A percentile compares a stretch with the other conserved stretches of the same genome.
phyloP scores from a whole-genome alignment of 2,113 vertebrate genomes.

The Catagonus wagneri region DNA sequence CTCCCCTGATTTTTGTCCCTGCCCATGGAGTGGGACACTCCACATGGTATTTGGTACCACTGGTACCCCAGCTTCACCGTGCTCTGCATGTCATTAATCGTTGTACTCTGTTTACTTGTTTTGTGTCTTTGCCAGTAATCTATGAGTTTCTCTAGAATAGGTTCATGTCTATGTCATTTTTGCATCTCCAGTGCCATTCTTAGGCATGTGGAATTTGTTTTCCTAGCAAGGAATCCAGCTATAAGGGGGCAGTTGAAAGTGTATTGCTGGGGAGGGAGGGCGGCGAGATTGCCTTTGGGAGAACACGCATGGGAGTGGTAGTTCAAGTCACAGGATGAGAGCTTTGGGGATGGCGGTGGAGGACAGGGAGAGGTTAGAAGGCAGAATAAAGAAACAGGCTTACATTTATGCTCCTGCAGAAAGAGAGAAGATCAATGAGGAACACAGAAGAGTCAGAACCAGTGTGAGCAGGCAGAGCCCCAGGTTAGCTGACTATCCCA shows the following conservation, averaged over 20 bases:
- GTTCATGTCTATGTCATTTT: not conserved
- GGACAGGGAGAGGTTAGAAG: not conserved
- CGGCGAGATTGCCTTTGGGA: not conserved
- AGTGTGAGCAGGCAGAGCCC: not conserved
- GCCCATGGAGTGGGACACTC: too few species aligned
- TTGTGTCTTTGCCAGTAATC: not conserved
- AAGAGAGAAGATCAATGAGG: not conserved
- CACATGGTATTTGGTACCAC: rapidly evolving
- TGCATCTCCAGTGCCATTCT: not conserved
- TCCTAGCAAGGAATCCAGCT: not conserved
- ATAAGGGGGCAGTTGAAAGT: not conserved
- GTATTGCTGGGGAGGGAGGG: not conserved
- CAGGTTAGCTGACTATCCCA: not conserved
- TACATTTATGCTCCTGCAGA: not conserved
- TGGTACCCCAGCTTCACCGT: not conserved
- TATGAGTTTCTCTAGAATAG: not conserved
- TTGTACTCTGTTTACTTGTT: not conserved
- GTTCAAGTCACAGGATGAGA: not conserved
- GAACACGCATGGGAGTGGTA: not conserved
- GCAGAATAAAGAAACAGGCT: not conserved
- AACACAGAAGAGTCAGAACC: not conserved
- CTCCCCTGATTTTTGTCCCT: not conserved
- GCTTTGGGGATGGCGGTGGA: rapidly evolving
- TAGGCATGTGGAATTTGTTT: not conserved
- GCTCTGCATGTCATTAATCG: rapidly evolving